Evolutionary conservation across 2,797 vertebrate genomes (phyloP).

Genomic region (Monodelphis domestica): DNA sequence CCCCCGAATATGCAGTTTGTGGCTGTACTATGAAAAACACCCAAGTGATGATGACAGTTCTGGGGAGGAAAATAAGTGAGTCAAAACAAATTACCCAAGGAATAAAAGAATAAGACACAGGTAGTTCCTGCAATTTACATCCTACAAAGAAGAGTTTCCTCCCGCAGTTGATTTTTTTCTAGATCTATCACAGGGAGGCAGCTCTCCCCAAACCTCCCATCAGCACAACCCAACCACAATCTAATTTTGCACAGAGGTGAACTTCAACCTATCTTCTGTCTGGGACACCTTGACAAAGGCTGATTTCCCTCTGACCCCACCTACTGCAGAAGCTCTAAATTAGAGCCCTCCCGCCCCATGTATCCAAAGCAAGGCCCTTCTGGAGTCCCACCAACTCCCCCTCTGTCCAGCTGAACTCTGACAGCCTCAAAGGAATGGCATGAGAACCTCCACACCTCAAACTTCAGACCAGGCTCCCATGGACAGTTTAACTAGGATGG

Average conservation of each 20-base stretch:
- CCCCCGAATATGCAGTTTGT: not conserved
- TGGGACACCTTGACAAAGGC: not conserved
- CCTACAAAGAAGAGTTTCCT: not conserved
- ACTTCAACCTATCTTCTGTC: not conserved
- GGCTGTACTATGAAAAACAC: not conserved
- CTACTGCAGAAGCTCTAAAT: fast-evolving
- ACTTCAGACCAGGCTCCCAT: too few species aligned
- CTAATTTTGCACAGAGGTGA: not conserved
- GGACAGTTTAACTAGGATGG: too few species aligned
- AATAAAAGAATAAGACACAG: too few species aligned
- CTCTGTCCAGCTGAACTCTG: not conserved
- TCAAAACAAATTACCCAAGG: fast-evolving
- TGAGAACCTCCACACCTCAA: too few species aligned
- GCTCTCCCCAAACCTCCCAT: not conserved
- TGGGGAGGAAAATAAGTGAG: not conserved
- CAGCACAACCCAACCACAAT: not conserved
- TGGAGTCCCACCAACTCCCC: not conserved
- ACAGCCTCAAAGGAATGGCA: too few species aligned
- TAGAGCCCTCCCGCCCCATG: too few species aligned
- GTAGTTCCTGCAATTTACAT: not conserved
- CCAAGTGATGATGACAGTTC: fast-evolving
- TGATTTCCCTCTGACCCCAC: not conserved
- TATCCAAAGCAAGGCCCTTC: too few species aligned
- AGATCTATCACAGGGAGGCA: not conserved
- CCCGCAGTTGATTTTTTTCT: not conserved